Conservation (phyloP, 2,797 vertebrate genomes). For the Bucorvus abyssinicus region DNA sequence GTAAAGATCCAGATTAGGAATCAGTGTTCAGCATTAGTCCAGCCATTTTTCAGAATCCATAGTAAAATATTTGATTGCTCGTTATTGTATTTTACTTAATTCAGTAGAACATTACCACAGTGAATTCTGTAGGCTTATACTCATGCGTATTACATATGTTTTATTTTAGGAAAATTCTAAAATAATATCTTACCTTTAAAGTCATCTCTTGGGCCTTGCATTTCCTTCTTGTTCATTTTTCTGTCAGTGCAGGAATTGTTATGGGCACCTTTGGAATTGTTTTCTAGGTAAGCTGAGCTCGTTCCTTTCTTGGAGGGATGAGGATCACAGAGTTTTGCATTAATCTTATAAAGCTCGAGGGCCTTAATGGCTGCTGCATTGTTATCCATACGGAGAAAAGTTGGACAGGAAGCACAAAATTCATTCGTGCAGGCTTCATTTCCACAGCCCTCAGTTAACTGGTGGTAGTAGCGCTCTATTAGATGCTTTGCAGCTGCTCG, state of each 20-base stretch:
- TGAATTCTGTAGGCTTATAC: background rate
- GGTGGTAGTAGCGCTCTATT: constrained; percentile 99
- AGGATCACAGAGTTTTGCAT: constrained; percentile 97
- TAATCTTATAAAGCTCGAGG: constrained; percentile 97
- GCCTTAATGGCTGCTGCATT: constrained; percentile 97
- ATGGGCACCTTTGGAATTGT: constrained; percentile 83
- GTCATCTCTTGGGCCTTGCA: constrained; percentile 82
- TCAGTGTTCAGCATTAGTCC: background rate
- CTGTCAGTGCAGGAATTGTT: constrained; percentile 83
- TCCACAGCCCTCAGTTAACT: constrained; percentile 99
- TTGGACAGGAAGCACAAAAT: constrained; percentile 93
- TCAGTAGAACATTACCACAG: background rate
- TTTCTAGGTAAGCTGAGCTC: constrained; percentile 91
- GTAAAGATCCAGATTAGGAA: background rate
- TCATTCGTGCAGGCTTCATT: constrained; percentile 99
- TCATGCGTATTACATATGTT: background rate
- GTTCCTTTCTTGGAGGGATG: constrained; percentile 97
- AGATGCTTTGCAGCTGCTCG: constrained; percentile 99
- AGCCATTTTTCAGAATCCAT: background rate
- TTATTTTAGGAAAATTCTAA: background rate
- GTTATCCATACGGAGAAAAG: constrained; percentile 95
- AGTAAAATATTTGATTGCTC: background rate
- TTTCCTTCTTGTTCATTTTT: constrained; percentile 86
- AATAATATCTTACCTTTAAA: constrained; percentile 86
- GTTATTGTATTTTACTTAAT: background rate